These are phyloP conservation scores for Acanthosepion lycidas DNA, from an alignment of 2,888 invertebrate species.

Conservation along the genomic window DNA sequence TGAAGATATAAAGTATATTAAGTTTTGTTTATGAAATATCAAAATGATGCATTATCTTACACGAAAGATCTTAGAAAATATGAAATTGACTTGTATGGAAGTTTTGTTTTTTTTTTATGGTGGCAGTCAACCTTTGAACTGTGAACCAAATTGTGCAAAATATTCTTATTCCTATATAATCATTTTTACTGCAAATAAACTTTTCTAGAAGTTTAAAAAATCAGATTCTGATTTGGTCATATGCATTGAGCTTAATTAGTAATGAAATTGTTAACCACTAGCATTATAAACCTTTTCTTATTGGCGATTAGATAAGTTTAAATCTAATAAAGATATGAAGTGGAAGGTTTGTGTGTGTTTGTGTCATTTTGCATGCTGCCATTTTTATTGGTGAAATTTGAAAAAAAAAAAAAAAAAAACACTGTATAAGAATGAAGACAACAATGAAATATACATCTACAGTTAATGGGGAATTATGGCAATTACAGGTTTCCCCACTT, in stretches of 20 bases:
- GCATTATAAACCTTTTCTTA: neutral
- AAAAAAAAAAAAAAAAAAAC: no score
- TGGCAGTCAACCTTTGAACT: neutral
- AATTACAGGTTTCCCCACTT: neutral
- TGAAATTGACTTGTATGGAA: no score
- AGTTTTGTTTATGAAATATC: no score
- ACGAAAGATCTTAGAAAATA: no score
- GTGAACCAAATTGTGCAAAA: neutral
- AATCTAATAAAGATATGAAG: neutral
- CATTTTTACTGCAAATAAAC: neutral
- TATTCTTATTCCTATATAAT: neutral
- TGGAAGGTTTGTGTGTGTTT: neutral
- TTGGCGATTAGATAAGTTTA: neutral
- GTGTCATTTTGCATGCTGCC: neutral
- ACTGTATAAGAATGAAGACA: neutral
- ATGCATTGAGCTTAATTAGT: neutral
- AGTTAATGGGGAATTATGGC: neutral
- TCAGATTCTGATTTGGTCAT: neutral
- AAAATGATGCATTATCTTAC: no score
- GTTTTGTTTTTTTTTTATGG: neutral
- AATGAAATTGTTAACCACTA: neutral
- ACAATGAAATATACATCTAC: neutral
- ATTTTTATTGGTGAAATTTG: neutral
- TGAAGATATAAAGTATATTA: no score
- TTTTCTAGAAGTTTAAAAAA: neutral